Percentiles rank a stretch among this genome's conserved stretches.
Evolutionary conservation across 2,113 vertebrate species (phyloP).

Genomic region (Columba janthina): DNA sequence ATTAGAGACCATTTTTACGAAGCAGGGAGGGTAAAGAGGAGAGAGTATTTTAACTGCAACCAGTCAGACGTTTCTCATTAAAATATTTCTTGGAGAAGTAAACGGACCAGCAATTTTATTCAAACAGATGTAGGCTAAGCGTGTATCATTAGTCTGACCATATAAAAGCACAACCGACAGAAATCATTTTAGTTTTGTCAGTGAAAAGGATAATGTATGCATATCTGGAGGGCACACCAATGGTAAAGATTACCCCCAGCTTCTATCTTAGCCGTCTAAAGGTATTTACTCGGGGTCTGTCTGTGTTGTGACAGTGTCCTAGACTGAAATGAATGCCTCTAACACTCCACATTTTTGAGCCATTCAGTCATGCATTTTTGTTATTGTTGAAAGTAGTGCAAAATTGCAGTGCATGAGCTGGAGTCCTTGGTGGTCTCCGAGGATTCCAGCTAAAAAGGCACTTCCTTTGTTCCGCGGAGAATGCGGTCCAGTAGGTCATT

Average conservation of each 20-base stretch:
- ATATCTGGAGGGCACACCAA: slow-evolving; percentile 54
- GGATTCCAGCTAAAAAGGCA: slow-evolving; percentile 87
- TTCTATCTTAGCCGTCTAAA: slow-evolving; percentile 62
- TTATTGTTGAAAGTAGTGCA: slow-evolving; percentile 85
- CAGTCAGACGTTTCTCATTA: slow-evolving; percentile 55
- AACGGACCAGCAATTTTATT: slow-evolving; percentile 30
- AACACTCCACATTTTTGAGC: slow-evolving; percentile 84
- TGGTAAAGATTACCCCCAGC: slow-evolving; percentile 69
- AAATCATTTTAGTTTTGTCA: slow-evolving; percentile 46
- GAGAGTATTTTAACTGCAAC: slow-evolving; percentile 17
- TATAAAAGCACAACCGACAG: slow-evolving; percentile 25
- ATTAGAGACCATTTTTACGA: not conserved
- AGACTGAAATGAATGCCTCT: slow-evolving; percentile 77
- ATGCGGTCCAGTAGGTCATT: slow-evolving; percentile 87
- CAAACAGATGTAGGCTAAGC: slow-evolving; percentile 49
- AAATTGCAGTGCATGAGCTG: slow-evolving; percentile 78
- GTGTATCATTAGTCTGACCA: slow-evolving; percentile 24
- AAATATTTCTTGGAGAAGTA: slow-evolving; percentile 55
- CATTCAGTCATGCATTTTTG: slow-evolving; percentile 87
- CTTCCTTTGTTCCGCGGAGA: slow-evolving; percentile 92
- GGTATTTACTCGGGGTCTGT: slow-evolving; percentile 80
- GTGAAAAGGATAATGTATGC: slow-evolving; percentile 47
- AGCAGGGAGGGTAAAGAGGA: not conserved
- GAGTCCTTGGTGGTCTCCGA: slow-evolving; percentile 94
- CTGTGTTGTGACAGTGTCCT: slow-evolving; percentile 84